These are phyloP conservation scores for Baronia brevicornis DNA, from an alignment of 2,888 invertebrate genomes.

Conservation along the genomic window DNA sequence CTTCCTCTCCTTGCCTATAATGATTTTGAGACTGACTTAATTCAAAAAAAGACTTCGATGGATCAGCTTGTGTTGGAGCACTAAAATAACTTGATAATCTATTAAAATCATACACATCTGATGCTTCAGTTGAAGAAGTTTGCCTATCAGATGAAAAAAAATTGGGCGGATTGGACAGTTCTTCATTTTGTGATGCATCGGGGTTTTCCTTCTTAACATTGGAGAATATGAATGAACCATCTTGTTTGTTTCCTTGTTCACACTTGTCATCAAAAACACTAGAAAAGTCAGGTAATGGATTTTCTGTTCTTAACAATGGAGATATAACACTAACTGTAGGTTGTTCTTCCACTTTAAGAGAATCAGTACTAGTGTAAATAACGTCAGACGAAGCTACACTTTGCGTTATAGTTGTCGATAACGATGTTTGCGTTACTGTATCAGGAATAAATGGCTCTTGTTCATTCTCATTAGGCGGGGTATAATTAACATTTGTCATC, in stretches of 20 bases:
- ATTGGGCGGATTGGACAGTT: slow-evolving; percentile 43
- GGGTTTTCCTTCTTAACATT: slow-evolving; percentile 2
- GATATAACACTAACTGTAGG: no score
- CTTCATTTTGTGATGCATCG: slow-evolving; percentile 12
- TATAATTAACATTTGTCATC: slow-evolving; percentile 20
- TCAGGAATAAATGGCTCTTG: slow-evolving; percentile 34
- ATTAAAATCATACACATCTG: slow-evolving; percentile 33
- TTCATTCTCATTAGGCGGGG: slow-evolving; percentile 17
- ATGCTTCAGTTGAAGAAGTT: slow-evolving; percentile 22
- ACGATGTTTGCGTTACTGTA: slow-evolving; percentile 37
- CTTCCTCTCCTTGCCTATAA: slow-evolving; percentile 40
- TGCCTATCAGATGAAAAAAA: slow-evolving; percentile 35
- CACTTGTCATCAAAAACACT: slow-evolving; percentile 12
- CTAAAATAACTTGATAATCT: slow-evolving; percentile 62
- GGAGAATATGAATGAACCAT: not conserved
- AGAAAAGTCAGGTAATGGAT: slow-evolving; percentile 15
- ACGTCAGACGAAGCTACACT: no score
- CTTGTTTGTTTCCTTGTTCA: slow-evolving; percentile 4
- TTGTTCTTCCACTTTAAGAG: no score
- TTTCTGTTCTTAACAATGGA: no score
- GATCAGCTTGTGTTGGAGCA: slow-evolving; percentile 47
- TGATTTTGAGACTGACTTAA: slow-evolving; percentile 65
- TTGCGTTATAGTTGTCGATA: slow-evolving; percentile 19
- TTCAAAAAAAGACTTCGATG: slow-evolving; percentile 69
- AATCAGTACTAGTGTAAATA: no score